Base-by-base conservation (phyloP, 2,113 vertebrate genomes). In the Heliornis fulica region DNA sequence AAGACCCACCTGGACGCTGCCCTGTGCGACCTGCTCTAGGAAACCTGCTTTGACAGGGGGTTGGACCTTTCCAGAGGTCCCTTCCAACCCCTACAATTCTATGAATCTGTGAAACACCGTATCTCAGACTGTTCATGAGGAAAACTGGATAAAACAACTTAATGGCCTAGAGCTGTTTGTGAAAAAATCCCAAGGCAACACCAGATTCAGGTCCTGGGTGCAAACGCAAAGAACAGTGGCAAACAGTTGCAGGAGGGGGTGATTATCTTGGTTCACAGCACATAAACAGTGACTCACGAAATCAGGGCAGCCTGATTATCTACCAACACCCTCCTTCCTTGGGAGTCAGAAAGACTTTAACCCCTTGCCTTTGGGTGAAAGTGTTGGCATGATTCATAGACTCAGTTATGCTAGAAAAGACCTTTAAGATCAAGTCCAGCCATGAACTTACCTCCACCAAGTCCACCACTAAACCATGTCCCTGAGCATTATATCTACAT, bases 101-200 rank as follows among this genome's bases (percentile, higher is more conserved):
- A n/a, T n/a, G n/a, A n/a, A n/a, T n/a, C n/a, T n/a, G n/a, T n/a
- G n/a, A n/a, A 72, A 79, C 46, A 41, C 9, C 23, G 15, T 71
- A 36, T 7, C 31, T 19, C 38, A 82, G 13, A 41, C 38, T 28
- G 46, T 69, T 84, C 12, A 51, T 25, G 31, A 72, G 31, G 22
- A 86, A 80, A 69, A 12, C 4, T 46, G 21, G 38, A 74, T 53
- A 51, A 51, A 40, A 46, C 18, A 79, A 28, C 21, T 29, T 65
- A 21, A 43, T 71, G 13, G 13, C 57, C 9, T 34, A 8, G 21
- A 74, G 38, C 16, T 40, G 7, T 32, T 70, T 46, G 5, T 59
- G 20, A 50, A 50, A 23, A 50, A 50, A 5, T 3, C 9, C 3
- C 23, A 34, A 15, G 25, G 28, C 0, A 0, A 11, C 29, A 31